Evolutionary conservation across 2,797 vertebrate species (phyloP), one percentile per base, ranked within the genome.

Genomic region (Rhynchotus rufescens): DNA sequence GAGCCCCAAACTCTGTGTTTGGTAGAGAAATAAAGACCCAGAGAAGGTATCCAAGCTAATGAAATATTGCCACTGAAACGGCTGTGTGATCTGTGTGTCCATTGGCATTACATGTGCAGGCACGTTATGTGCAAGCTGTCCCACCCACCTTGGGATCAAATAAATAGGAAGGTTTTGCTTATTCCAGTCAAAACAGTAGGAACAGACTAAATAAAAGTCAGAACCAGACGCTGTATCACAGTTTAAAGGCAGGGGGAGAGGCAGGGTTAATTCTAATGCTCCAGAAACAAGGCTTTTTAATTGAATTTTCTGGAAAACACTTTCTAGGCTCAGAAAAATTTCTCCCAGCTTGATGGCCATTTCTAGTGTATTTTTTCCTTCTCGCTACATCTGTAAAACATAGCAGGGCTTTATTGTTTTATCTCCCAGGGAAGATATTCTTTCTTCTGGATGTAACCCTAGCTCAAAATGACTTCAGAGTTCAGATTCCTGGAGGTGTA

Each of bases 401-500:
- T 95, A 89, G 95, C 93, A 89, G 56, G 65, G 57, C 89, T 89
- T 89, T 91, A 92, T 93, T 96, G 88, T 93, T 96, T 97, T 96
- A 94, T 96, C 95, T 97, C 96, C 89, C 88, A 92, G 84, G 89
- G 90, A 96, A 95, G 96, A 93, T 95, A 95, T 88, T 56, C 78
- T 94, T 96, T 96, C 78, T 94, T 77, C 84, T 95, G 67, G 54
- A 93, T 88, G 96, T 94, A 97, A 97, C 74, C 32, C 78, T 96
- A 95, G 90, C 93, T 94, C 90, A 78, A 62, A 90, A 92, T 91
- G 92, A 88, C 94, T 94, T 93, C 90, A 95, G 94, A 92, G 87
- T 88, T 97, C 95, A 96, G 95, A 94, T 93, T 96, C 91, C 94
- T 95, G 76, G 92, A 97, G 95, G 95, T 96, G 96, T 94, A 95